Base-by-base conservation (phyloP, 1,140 invertebrate species). In the Goniozus legneri region DNA sequence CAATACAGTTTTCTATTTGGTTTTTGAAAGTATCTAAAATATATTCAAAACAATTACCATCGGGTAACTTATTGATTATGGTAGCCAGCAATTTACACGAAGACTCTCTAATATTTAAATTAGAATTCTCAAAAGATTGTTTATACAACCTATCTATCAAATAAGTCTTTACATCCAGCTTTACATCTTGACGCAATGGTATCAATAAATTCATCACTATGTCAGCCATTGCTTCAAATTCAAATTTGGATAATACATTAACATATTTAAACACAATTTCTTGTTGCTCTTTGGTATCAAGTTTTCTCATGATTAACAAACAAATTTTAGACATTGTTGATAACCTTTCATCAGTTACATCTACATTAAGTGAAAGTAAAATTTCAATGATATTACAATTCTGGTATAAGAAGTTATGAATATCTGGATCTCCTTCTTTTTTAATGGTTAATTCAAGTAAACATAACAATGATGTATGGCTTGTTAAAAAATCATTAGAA, bases 351-450 rank as follows among this genome's bases (percentile, higher is more conserved):
- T 47, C 37, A 3, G 37, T 18, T 10, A 18, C 22, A 34, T 41
- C 36, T 13, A 54, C 24, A 7, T 50, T 21, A 27, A 60, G 40
- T 1, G 39, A 27, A 14, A 58, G 12, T 24, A 71, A 59, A 47
- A 62, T 64, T 16, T 71, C 57, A 32, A 74, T 58, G 14, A 57
- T 49, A 22, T 56, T 50, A 21, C 58, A 64, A 41, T 65, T 34
- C 10, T 60, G 22, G 21, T 67, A 61, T 10, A 74, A 39, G 58
- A 64, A 73, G 37, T 57, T 20, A 31, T 58, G 52, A 33, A 72
- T 22, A 37, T 69, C 35, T 27, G 63, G 69, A 30, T 62, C 43
- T 21, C 19, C 38, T 15, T 38, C 46, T 39, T 52, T 50, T 8
- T 39, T 42, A 37, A n/a, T 27, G 35, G 67, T 44, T 14, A 73